Conservation (phyloP, 2,888 invertebrate genomes). For the Nudaria mundana region DNA sequence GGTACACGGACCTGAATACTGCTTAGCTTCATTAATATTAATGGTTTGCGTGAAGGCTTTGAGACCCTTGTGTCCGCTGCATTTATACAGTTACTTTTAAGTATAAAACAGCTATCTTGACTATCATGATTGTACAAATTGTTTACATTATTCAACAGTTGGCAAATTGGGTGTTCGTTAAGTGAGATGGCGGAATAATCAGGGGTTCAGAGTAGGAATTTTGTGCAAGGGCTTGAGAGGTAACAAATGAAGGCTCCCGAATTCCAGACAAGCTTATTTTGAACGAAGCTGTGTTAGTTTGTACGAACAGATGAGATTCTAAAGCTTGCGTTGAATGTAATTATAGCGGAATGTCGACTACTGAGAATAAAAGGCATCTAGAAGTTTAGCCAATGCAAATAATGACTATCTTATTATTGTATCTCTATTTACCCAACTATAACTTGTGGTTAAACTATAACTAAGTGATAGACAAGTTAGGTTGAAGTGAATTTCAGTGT, state of each 20-base stretch:
- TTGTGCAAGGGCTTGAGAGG: slow-evolving; percentile 1
- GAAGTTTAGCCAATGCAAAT: no score
- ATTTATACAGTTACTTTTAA: slow-evolving; percentile 31
- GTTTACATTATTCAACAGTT: slow-evolving; percentile 29
- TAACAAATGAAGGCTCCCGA: slow-evolving; percentile 8
- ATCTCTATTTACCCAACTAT: no score
- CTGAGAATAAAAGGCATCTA: no score
- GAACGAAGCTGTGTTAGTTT: slow-evolving; percentile 1
- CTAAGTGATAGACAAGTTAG: no score
- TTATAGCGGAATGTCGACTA: neutral
- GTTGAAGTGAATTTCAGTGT: no score
- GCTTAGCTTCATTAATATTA: slow-evolving; percentile 30
- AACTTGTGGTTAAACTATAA: no score
- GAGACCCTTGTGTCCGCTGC: slow-evolving; percentile 19
- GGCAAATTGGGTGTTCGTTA: slow-evolving; percentile 14
- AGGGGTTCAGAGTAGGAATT: neutral
- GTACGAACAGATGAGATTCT: neutral
- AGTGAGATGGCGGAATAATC: slow-evolving; percentile 2
- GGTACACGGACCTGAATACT: slow-evolving; percentile 21
- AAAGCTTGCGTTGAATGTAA: neutral
- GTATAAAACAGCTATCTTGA: slow-evolving; percentile 25
- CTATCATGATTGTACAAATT: slow-evolving; percentile 27
- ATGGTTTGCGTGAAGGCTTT: slow-evolving; percentile 24
- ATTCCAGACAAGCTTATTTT: slow-evolving; percentile 3
- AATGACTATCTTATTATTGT: no score